Percentiles rank a stretch among this genome's conserved stretches.
phyloP scores from a whole-genome alignment of 2,797 vertebrate genomes.

The Myotis daubentonii region DNA sequence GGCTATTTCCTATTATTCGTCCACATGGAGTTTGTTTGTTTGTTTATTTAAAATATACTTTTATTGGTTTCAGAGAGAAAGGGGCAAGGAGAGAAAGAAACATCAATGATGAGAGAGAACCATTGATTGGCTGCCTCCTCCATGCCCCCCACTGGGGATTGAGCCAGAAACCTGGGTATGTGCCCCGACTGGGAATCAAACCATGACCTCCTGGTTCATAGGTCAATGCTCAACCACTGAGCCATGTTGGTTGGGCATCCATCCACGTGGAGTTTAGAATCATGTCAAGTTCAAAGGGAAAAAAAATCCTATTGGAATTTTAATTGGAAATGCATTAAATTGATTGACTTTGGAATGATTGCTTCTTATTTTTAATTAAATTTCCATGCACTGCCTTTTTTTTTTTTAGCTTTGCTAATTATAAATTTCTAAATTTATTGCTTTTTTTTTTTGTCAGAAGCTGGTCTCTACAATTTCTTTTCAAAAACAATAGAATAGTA shows the following conservation, averaged over 20 bases:
- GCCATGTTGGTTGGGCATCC: not conserved
- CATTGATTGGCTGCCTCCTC: too few relatives aligned
- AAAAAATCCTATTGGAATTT: slow-evolving; percentile 81
- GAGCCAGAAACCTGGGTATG: too few relatives aligned
- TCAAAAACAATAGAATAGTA: slow-evolving; percentile 14
- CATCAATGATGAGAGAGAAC: too few relatives aligned
- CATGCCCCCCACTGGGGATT: too few relatives aligned
- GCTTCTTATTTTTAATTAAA: slow-evolving; percentile 81
- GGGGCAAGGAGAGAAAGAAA: too few relatives aligned
- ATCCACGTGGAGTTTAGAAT: slow-evolving; percentile 72
- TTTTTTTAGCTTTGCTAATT: slow-evolving; percentile 76
- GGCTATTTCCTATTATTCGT: slow-evolving; percentile 71
- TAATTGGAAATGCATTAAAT: slow-evolving; percentile 80
- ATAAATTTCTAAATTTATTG: slow-evolving; percentile 78
- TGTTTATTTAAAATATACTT: too few relatives aligned
- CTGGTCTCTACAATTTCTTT: slow-evolving; percentile 64
- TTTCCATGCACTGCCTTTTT: slow-evolving; percentile 39
- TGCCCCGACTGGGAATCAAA: too few relatives aligned
- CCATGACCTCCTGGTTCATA: too few relatives aligned
- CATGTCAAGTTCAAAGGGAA: slow-evolving; percentile 78
- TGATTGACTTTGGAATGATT: slow-evolving; percentile 81
- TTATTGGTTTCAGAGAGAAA: too few relatives aligned
- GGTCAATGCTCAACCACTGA: too few relatives aligned
- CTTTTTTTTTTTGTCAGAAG: slow-evolving; percentile 64
- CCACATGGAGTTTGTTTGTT: not conserved